phyloP scores from a whole-genome alignment of 2,797 vertebrate species.

The Dendrocincla tyrannina region DNA sequence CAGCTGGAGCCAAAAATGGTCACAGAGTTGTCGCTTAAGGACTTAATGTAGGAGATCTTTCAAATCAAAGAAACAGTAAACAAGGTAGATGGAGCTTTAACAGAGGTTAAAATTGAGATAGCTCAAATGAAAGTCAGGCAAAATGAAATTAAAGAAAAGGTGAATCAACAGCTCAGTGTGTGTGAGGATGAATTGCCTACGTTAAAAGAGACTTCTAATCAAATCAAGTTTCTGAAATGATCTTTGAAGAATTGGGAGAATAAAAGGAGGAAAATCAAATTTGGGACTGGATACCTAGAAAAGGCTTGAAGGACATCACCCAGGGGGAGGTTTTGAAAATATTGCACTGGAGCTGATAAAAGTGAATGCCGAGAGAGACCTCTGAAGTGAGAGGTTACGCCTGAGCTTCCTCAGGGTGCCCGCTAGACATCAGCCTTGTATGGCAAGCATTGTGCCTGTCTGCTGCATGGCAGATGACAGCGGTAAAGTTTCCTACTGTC shows the following conservation, averaged over 20 bases:
- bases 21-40: slow-evolving; percentile 50
- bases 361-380: neutral
- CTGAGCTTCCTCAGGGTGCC: neutral
- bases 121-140: slow-evolving; percentile 65
- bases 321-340: slow-evolving; percentile 47
- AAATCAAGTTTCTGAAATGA: slow-evolving; percentile 66
- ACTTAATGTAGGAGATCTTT: slow-evolving; percentile 72
- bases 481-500: neutral
- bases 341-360: slow-evolving; percentile 15
- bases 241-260: slow-evolving; percentile 61
- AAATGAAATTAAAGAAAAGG: slow-evolving; percentile 75
- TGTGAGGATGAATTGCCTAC: slow-evolving; percentile 67
- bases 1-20: slow-evolving; percentile 64
- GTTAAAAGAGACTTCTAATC: slow-evolving; percentile 68
- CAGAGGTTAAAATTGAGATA: slow-evolving; percentile 72
- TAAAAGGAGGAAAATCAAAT: slow-evolving; percentile 58
- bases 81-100: slow-evolving; percentile 73
- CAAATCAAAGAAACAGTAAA: slow-evolving; percentile 72
- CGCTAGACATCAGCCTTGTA: neutral
- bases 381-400: slow-evolving; percentile 4
- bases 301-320: slow-evolving; percentile 44
- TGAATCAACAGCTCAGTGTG: slow-evolving; percentile 43
- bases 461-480: neutral
- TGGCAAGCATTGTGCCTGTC: neutral
- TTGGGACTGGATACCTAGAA: slow-evolving; percentile 51